phyloP scores from a whole-genome alignment of 2,113 vertebrate genomes.

The Cairina moschata region DNA sequence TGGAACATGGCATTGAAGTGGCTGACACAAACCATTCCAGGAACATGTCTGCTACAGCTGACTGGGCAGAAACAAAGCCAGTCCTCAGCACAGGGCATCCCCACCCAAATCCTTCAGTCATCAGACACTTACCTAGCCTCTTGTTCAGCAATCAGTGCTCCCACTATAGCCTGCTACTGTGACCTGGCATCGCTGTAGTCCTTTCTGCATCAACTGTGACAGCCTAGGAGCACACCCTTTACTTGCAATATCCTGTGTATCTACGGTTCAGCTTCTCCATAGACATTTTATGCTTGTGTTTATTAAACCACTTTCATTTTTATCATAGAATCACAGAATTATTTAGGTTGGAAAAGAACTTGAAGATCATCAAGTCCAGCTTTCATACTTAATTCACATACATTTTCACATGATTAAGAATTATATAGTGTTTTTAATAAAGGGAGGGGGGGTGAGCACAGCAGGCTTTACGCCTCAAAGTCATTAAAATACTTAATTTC shows the following conservation, averaged over 20 bases:
- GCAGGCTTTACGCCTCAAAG: not conserved
- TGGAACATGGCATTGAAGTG: not conserved
- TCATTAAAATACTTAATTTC: slow-evolving; percentile 22
- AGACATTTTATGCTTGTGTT: not conserved
- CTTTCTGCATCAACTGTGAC: not conserved
- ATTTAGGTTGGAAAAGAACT: too few species aligned
- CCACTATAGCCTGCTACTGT: not conserved
- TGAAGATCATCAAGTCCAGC: too few species aligned
- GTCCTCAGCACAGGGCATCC: not conserved
- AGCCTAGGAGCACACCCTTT: not conserved
- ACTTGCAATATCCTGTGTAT: not conserved
- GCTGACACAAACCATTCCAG: not conserved
- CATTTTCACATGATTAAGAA: not conserved
- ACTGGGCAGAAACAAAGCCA: not conserved
- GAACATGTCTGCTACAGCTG: not conserved
- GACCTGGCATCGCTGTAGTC: not conserved
- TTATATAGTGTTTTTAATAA: slow-evolving; percentile 16
- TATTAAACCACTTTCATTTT: not conserved
- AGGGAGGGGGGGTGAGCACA: not conserved
- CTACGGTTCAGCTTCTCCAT: not conserved
- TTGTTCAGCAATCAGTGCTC: not conserved
- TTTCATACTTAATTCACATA: not conserved
- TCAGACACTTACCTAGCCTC: accelerated
- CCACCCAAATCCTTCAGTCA: not conserved
- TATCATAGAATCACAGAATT: too few species aligned